Conservation (phyloP, 2,888 invertebrate species). For the Calephelis perditalis region DNA sequence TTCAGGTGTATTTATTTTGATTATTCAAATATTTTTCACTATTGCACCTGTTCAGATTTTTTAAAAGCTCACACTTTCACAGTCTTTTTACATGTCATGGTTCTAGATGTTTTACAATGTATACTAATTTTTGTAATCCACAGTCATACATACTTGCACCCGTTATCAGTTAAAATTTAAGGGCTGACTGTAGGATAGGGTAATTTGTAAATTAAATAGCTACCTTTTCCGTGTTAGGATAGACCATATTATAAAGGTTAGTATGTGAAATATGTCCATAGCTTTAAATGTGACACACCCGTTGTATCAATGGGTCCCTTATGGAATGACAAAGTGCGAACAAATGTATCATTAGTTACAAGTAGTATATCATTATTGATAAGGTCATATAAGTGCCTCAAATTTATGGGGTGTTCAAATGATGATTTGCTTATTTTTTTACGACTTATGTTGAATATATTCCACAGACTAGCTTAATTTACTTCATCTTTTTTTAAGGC, state of each 20-base stretch:
- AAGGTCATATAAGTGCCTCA: conserved; percentile 77
- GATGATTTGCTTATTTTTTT: conserved; percentile 17
- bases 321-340: conserved; percentile 63
- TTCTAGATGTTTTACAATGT: conserved; percentile 62
- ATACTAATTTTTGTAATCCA: conserved; percentile 69
- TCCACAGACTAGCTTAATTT: conserved; percentile 5
- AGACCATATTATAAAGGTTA: conserved; percentile 58
- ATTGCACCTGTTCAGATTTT: conserved; percentile 64
- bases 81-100: conserved; percentile 64
- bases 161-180: conserved; percentile 64
- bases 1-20: conserved; percentile 51
- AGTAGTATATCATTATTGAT: conserved; percentile 74
- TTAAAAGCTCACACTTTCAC: conserved; percentile 56
- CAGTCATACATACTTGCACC: conserved; percentile 70
- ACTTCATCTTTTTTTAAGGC: not conserved
- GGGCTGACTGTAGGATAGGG: conserved; percentile 63
- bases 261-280: conserved; percentile 76
- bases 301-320: conserved; percentile 74
- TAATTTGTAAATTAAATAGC: conserved; percentile 69
- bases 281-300: conserved; percentile 74
- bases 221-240: conserved; percentile 73
- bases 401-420: conserved; percentile 61
- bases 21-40: conserved; percentile 60
- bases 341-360: conserved; percentile 67
- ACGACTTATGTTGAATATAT: conserved; percentile 13